Base-by-base conservation (phyloP, 2,888 invertebrate genomes). In the Drosophila lacicola region DNA sequence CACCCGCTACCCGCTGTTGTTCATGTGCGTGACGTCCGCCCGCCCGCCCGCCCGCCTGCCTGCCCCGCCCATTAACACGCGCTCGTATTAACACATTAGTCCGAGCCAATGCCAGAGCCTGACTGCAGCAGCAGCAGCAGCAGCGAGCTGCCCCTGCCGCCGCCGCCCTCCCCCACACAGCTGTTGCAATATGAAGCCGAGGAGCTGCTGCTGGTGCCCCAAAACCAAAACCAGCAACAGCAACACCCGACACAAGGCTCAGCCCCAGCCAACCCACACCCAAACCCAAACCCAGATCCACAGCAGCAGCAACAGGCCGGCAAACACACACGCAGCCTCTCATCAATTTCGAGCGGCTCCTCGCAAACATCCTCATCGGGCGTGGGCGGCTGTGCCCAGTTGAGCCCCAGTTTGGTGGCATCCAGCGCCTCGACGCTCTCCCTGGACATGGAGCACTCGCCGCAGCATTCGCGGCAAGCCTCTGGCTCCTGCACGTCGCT, bases 141-240 rank as follows among this genome's bases (percentile, higher is more conserved):
- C 58, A 73, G 70, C 41, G 91, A 92, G 75, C 81, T 91, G 71
- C 91, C 91, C 44, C 58, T 91, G 80, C 92, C 92, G 56, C 91
- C 92, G 66, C 91, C 91, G 8, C 92, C 91, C 14, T 92, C 92
- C 56, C 92, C 92, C 65, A 91, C 91, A 70, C 92, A 91, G 82
- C 78, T 91, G 68, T 78, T 92, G 82, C 91, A 91, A 81, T 90
- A 84, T 65, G 88, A 89, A 73, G 77, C 58, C 33, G 85, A 84
- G 55, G 78, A 79, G 51, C 74, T 70, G 62, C 33, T 70, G 51
- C 68, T 71, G 56, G 19, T 56, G 49, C 45, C 37, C 55, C 75
- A 29, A 29, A 29, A 29, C 29, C 29, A 29, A 29, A 17, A 17
- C 17, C 17, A 17, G 1, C 44, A 49, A 33, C 33, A 25, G 60